Evolutionary conservation across 1,140 invertebrate species (phyloP).

Genomic region (Microplitis mediator): DNA sequence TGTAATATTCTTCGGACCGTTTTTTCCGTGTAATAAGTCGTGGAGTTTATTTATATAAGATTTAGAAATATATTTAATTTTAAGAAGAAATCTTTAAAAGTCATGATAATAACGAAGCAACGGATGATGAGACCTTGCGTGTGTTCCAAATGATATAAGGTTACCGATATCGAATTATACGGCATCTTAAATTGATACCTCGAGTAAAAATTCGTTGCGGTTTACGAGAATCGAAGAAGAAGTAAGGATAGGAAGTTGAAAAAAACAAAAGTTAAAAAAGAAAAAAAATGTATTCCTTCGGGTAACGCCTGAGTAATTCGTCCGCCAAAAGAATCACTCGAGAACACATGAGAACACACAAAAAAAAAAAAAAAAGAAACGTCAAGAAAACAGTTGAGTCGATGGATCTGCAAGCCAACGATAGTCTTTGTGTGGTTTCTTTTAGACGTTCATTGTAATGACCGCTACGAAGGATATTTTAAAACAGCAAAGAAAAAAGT

Average conservation of each 20-base stretch:
- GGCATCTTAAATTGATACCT: constrained; percentile 59
- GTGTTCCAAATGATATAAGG: constrained; percentile 54
- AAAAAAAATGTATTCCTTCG: constrained; percentile 12
- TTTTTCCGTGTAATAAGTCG: too few species aligned
- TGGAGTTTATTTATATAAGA: too few species aligned
- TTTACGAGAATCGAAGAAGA: constrained; percentile 29
- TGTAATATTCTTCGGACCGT: too few species aligned
- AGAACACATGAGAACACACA: neutral
- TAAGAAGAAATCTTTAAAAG: neutral
- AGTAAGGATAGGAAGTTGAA: constrained; percentile 6
- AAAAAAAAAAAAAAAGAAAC: constrained; percentile 19
- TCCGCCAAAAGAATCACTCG: constrained; percentile 33
- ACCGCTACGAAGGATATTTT: constrained; percentile 30
- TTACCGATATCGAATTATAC: constrained; percentile 63
- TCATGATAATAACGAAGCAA: neutral
- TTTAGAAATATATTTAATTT: neutral
- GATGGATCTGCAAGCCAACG: constrained; percentile 35
- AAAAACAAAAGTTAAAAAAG: constrained; percentile 2
- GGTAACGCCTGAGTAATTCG: constrained; percentile 42
- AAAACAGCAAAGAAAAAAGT: constrained; percentile 31
- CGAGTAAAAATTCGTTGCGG: constrained; percentile 42
- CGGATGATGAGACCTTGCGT: constrained; percentile 48
- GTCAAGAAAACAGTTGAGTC: constrained; percentile 5
- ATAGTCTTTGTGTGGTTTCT: constrained; percentile 50
- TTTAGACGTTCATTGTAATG: constrained; percentile 24